Evolutionary conservation across 1,140 invertebrate species (phyloP), one percentile per base, ranked within the genome.

Genomic region (Drosophila hydei): DNA sequence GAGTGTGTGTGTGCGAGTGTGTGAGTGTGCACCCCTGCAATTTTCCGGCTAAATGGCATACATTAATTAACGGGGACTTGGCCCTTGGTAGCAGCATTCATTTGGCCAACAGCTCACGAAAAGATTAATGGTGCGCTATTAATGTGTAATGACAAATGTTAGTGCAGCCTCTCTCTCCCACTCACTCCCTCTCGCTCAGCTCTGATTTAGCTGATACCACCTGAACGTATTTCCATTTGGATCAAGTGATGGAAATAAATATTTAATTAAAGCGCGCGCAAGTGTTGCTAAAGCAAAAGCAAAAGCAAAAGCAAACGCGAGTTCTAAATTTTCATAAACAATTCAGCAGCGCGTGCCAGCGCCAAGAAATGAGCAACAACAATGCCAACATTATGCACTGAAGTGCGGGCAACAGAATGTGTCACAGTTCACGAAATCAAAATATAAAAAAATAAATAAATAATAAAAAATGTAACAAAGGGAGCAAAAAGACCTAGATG

Each of bases 121-220:
- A 88, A 88, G 83, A 88, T 88, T 88, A 88, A 88, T 88, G 83
- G 79, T 83, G 63, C 78, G 83, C 83, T 88, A 88, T 88, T 88
- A 88, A 88, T 88, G 83, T 88, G 84, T 88, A 88, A 88, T 88
- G 83, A 88, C 83, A 88, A 88, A 88, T 88, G 83, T 88, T 88
- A 89, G 83, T 88, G 72, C 72, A 62, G 55, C 52, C 64, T 25
- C 47, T 52, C 56, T 25, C 12, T 21, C 16, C 0, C 14, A 4
- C 47, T 25, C n/a, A 21, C 36, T 16, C 21, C n/a, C 3, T 52
- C 38, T 16, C 21, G 45, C 21, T 59, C 42, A 65, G 56, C 48
- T 75, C 61, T 84, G 59, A 84, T 65, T 72, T 60, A 12, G 64
- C 16, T 50, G 16, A 36, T 47, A 23, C 50, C 42, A 65, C 47